Conservation (phyloP, 2,797 vertebrate species). For the Aldrovandia affinis region DNA sequence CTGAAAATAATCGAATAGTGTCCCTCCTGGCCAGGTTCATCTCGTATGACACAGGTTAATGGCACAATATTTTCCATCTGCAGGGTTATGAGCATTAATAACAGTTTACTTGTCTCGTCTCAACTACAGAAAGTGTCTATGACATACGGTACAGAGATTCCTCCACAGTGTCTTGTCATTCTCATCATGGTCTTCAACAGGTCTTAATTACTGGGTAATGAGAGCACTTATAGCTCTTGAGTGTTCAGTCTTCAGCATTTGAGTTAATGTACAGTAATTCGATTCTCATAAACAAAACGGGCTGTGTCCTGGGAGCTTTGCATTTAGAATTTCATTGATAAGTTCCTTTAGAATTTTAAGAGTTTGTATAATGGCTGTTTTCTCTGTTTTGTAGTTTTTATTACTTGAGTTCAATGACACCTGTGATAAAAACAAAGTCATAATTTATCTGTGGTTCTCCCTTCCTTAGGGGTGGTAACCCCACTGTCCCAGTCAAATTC, state of each 20-base stretch:
- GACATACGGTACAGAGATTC: background rate
- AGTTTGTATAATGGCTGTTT: too few species aligned
- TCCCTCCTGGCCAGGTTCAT: too few species aligned
- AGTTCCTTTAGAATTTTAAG: too few species aligned
- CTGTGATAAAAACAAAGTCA: too few species aligned
- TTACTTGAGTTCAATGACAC: too few species aligned
- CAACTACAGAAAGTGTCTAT: background rate
- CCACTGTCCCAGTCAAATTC: too few species aligned
- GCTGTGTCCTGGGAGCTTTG: too few species aligned
- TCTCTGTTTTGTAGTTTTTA: too few species aligned
- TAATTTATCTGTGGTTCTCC: too few species aligned
- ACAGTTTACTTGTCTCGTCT: background rate
- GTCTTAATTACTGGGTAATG: background rate
- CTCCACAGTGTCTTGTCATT: background rate
- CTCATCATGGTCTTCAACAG: background rate
- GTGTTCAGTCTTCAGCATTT: background rate
- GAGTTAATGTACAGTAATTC: background rate
- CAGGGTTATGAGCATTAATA: background rate
- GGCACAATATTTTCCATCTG: background rate
- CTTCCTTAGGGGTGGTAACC: too few species aligned
- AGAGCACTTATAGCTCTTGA: background rate
- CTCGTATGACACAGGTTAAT: too few species aligned
- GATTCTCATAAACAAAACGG: background rate
- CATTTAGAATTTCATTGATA: too few species aligned
- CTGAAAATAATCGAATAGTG: background rate